Percentiles rank a stretch among this genome's conserved stretches.
phyloP scores from a whole-genome alignment of 2,888 invertebrate genomes.

The Metalampra italica region DNA sequence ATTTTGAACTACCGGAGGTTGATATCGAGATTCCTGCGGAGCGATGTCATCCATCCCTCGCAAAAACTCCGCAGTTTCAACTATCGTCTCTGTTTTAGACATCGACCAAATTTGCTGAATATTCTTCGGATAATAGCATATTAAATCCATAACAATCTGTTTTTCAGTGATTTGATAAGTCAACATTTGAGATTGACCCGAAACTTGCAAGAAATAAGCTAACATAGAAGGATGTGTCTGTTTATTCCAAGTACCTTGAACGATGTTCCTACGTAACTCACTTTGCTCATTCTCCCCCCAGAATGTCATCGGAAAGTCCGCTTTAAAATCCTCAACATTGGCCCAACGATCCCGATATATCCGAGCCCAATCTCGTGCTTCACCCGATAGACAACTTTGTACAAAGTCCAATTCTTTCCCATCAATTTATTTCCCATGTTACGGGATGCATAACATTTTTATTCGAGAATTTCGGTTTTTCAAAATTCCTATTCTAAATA shows the following conservation, averaged over 20 bases:
- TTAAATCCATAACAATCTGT: background rate
- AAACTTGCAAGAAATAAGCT: background rate
- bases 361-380: too few relatives aligned
- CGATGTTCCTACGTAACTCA: too few relatives aligned
- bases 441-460: background rate
- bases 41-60: background rate
- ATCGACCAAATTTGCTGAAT: background rate
- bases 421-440: background rate
- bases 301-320: too few relatives aligned
- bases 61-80: constrained; percentile 2
- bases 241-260: too few relatives aligned
- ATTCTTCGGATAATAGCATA: background rate
- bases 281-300: too few relatives aligned
- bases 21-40: background rate
- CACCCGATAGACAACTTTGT: too few relatives aligned
- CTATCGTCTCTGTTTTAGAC: background rate
- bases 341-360: too few relatives aligned
- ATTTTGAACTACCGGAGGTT: too few relatives aligned
- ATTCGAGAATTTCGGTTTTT: too few relatives aligned
- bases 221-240: background rate
- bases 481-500: too few relatives aligned
- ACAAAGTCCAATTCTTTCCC: background rate
- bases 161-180: background rate
- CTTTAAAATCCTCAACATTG: too few relatives aligned
- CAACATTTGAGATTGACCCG: background rate